A percentile compares a stretch with the other conserved stretches of the same genome.
These are phyloP conservation scores for Crypturellus tataupa DNA, from an alignment of 2,797 vertebrate genomes.

Conservation along the genomic window DNA sequence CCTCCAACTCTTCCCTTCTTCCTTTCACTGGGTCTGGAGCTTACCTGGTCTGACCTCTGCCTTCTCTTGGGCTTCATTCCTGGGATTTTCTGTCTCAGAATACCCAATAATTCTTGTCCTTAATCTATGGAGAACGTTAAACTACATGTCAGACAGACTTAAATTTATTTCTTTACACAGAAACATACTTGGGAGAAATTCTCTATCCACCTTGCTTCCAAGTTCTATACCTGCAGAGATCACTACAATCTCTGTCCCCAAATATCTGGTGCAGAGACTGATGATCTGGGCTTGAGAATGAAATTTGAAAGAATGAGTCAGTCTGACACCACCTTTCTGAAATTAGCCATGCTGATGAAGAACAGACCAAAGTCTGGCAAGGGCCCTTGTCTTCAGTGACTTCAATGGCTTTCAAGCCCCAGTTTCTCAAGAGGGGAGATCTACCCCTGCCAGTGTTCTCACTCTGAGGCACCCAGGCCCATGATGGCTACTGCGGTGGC, in stretches of 20 bases:
- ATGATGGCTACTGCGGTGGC: not conserved
- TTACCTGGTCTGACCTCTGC: not conserved
- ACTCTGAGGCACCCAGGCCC: not conserved
- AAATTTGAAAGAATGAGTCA: not conserved
- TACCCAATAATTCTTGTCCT: not conserved
- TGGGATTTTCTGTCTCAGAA: slow-evolving; percentile 10
- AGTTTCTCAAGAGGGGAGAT: not conserved
- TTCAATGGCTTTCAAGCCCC: not conserved
- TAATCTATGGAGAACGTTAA: not conserved
- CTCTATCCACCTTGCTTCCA: not conserved
- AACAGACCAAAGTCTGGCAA: not conserved
- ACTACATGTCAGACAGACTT: not conserved
- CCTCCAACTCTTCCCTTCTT: not conserved
- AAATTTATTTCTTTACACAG: slow-evolving; percentile 1
- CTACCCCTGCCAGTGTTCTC: not conserved
- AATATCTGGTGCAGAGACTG: not conserved
- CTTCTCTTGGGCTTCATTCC: not conserved
- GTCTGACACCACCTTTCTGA: slow-evolving; percentile 16
- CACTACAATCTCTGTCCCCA: not conserved
- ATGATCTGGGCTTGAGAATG: not conserved
- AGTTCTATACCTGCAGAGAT: not conserved
- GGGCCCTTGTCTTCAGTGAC: not conserved
- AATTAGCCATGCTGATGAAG: not conserved
- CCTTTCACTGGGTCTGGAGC: not conserved
- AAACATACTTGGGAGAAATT: not conserved